Evolutionary conservation across 2,888 invertebrate species (phyloP).

Genomic region (Papilio gigon): DNA sequence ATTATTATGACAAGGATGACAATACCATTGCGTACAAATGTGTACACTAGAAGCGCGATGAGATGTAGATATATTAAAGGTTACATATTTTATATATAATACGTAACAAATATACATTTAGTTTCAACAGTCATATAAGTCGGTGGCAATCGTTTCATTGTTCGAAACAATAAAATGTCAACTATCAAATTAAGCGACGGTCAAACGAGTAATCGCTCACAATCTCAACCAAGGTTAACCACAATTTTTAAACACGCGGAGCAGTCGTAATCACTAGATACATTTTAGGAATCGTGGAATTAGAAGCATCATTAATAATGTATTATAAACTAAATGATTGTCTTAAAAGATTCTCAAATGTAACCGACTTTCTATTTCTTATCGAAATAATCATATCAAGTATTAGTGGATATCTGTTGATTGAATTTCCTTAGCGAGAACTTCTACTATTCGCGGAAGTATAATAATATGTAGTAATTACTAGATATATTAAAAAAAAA

Average conservation of each 20-base stretch:
- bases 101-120: background rate
- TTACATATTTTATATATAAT: background rate
- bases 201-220: constrained; percentile 13
- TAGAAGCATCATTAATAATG: background rate
- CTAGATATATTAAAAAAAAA: background rate
- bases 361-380: too few relatives aligned
- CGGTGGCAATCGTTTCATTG: background rate
- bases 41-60: too few relatives aligned
- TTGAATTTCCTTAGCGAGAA: too few relatives aligned
- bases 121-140: background rate
- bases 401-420: too few relatives aligned
- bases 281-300: constrained; percentile 6
- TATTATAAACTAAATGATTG: constrained; percentile 1
- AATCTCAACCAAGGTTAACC: constrained; percentile 23
- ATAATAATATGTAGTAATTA: background rate
- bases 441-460: too few relatives aligned
- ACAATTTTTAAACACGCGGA: constrained; percentile 10
- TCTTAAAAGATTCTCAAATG: background rate
- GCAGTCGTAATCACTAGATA: background rate
- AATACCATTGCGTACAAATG: background rate
- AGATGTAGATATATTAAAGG: too few relatives aligned
- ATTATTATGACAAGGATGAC: background rate
- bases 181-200: constrained; percentile 1
- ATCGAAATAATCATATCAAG: too few relatives aligned
- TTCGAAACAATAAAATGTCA: constrained; percentile 22